These are phyloP conservation scores for Apoda limacodes DNA, from an alignment of 2,888 invertebrate genomes.

Conservation along the genomic window DNA sequence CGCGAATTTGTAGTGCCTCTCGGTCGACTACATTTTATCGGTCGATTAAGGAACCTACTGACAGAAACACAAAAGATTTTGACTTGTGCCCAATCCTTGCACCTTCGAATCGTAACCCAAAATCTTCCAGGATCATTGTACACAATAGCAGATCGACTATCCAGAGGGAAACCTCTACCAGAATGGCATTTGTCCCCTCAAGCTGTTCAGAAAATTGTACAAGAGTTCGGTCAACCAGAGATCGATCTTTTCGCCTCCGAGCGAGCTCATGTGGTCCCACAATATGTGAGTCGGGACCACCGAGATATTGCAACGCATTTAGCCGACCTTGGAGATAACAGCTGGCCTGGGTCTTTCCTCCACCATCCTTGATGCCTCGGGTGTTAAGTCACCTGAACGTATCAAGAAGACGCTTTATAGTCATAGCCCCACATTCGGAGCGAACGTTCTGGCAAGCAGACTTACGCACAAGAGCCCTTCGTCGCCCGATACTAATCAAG, in stretches of 20 bases:
- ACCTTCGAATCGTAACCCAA: too few relatives aligned
- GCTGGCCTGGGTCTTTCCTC: too few relatives aligned
- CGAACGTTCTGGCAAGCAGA: too few relatives aligned
- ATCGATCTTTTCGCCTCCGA: conserved; percentile 16
- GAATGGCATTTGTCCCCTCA: conserved; percentile 18
- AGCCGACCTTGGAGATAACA: conserved; percentile 11
- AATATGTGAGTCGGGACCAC: conserved; percentile 9
- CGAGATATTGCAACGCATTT: conserved; percentile 11
- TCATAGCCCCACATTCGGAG: conserved; percentile 7
- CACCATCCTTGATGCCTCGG: conserved; percentile 10
- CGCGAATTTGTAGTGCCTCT: too few relatives aligned
- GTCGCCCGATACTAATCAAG: conserved; percentile 6
- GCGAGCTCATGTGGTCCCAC: conserved; percentile 10
- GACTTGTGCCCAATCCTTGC: too few relatives aligned
- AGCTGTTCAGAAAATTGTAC: conserved; percentile 11
- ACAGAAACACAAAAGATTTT: too few relatives aligned
- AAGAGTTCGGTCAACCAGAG: conserved; percentile 15
- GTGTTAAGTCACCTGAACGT: conserved; percentile 14
- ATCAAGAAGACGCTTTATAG: conserved; percentile 7
- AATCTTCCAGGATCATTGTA: conserved; percentile 17
- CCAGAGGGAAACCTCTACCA: too few relatives aligned
- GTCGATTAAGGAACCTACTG: too few relatives aligned
- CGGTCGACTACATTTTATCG: too few relatives aligned
- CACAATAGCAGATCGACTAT: conserved; percentile 14
- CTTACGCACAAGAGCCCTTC: conserved; percentile 4